Evolutionary conservation across 1,140 invertebrate species (phyloP).

Genomic region (Drosophila fuyamai): DNA sequence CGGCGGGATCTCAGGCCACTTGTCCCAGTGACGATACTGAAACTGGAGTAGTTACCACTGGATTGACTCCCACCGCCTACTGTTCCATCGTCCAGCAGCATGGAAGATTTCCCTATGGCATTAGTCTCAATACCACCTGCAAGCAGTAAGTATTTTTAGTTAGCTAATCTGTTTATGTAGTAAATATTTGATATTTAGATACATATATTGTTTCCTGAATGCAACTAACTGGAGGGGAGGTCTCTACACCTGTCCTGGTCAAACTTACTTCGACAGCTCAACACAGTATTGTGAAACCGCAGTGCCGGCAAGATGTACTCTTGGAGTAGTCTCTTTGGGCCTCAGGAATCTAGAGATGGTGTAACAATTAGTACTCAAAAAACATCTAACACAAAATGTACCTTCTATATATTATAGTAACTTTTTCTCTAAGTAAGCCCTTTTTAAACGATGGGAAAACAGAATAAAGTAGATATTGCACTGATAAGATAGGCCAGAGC

Average conservation of each 20-base stretch:
- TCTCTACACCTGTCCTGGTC: conserved; percentile 47
- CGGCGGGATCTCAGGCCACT: conserved; percentile 13
- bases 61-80: conserved; percentile 27
- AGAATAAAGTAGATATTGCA: neutral
- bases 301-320: conserved; percentile 40
- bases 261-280: conserved; percentile 51
- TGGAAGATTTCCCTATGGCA: conserved; percentile 48
- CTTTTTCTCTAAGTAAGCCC: neutral
- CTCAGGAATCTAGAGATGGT: neutral
- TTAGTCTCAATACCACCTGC: conserved; percentile 34
- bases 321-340: conserved; percentile 11
- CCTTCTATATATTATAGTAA: too few relatives aligned
- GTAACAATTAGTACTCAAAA: neutral
- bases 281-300: conserved; percentile 10
- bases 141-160: conserved; percentile 31
- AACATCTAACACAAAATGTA: neutral
- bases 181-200: conserved; percentile 12
- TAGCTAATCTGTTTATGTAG: fast-evolving
- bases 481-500: neutral
- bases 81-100: conserved; percentile 16
- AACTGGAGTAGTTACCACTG: conserved; percentile 5
- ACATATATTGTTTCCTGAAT: conserved; percentile 29
- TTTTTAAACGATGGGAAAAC: neutral
- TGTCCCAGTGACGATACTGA: conserved; percentile 10
- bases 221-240: conserved; percentile 12